phyloP scores from a whole-genome alignment of 1,140 invertebrate species.

The Drosophila prosaltans region DNA sequence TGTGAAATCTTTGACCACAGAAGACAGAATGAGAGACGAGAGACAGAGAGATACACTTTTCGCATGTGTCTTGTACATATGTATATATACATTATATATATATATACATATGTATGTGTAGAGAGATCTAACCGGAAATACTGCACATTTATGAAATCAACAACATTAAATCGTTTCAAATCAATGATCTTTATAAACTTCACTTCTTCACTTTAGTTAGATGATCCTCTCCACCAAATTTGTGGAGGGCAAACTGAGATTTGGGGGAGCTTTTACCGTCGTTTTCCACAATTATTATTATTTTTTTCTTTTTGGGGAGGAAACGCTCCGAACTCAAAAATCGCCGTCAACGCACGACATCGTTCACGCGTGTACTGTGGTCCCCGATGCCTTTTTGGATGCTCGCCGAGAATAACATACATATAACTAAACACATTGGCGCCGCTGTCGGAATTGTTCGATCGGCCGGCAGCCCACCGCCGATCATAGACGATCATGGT shows the following conservation, averaged over 20 bases:
- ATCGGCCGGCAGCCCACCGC: neutral
- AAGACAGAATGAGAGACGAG: slow-evolving; percentile 1
- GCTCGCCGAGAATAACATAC: slow-evolving; percentile 23
- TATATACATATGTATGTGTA: neutral
- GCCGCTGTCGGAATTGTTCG: neutral
- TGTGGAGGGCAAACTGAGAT: too few relatives aligned
- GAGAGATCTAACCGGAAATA: neutral
- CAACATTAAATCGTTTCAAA: neutral
- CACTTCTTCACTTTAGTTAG: slow-evolving; percentile 53
- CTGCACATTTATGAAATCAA: slow-evolving; percentile 9
- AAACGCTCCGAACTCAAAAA: slow-evolving; percentile 56
- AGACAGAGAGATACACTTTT: slow-evolving; percentile 10
- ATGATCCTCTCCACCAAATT: too few relatives aligned
- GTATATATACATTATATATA: neutral
- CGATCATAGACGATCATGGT: neutral
- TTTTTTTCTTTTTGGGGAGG: slow-evolving; percentile 36
- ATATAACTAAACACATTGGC: neutral
- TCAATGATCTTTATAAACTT: neutral
- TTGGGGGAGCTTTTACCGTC: slow-evolving; percentile 31
- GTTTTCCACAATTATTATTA: slow-evolving; percentile 28
- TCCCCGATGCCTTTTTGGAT: slow-evolving; percentile 37
- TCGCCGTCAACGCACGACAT: slow-evolving; percentile 76
- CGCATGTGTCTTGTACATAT: neutral
- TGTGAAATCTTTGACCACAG: slow-evolving; percentile 40
- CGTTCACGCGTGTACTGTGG: slow-evolving; percentile 77